Percentiles rank a stretch among this genome's conserved stretches.
Conservation (phyloP, 2,797 vertebrate genomes). For the Acomys russatus region DNA sequence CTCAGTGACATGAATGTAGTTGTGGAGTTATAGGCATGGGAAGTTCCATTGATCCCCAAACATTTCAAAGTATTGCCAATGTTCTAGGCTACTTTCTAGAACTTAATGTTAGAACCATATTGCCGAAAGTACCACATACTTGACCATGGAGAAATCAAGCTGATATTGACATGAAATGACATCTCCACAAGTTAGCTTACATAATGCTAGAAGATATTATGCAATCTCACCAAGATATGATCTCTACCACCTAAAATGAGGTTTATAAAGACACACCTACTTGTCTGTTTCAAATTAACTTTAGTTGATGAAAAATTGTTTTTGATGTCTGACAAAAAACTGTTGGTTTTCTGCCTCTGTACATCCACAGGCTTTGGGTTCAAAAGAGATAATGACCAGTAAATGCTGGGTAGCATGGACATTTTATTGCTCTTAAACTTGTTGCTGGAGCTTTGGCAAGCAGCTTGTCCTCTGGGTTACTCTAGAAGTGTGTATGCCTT, state of each 20-base stretch:
- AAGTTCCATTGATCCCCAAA: not conserved
- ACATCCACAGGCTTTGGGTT: too few species aligned
- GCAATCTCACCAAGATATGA: not conserved
- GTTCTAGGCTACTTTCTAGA: not conserved
- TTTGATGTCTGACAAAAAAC: not conserved
- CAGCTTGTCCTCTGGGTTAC: not conserved
- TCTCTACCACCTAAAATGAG: not conserved
- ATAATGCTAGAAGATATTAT: not conserved
- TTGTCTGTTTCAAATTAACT: not conserved
- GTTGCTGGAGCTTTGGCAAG: rapidly evolving
- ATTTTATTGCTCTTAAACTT: rapidly evolving
- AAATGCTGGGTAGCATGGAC: rapidly evolving
- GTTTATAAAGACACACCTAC: not conserved
- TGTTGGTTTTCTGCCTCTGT: not conserved
- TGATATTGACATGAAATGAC: not conserved
- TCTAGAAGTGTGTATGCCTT: not conserved
- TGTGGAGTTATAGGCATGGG: not conserved
- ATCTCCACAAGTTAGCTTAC: not conserved
- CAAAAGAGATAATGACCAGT: not conserved
- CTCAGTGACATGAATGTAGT: not conserved
- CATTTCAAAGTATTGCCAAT: not conserved
- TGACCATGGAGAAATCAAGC: not conserved
- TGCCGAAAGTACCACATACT: not conserved
- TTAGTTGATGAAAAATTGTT: not conserved
- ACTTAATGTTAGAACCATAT: not conserved